Evolutionary conservation across 2,888 invertebrate species (phyloP).

Genomic region (Mimas tiliae): DNA sequence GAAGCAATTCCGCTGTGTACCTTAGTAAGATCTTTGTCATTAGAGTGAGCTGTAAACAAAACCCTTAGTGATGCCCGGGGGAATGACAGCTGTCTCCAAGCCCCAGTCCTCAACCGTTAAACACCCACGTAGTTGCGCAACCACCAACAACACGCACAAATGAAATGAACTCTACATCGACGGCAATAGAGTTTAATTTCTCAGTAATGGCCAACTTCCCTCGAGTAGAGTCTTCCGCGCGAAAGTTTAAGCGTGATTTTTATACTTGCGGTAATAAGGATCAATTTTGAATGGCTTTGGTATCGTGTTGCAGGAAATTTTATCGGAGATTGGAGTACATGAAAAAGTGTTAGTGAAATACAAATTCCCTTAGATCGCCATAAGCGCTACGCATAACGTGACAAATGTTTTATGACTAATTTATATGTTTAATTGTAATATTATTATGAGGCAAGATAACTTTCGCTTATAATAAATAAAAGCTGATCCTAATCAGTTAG

Average conservation of each 20-base stretch:
- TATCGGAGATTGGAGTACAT: slow-evolving; percentile 57
- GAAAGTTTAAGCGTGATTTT: slow-evolving; percentile 47
- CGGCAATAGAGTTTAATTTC: slow-evolving; percentile 32
- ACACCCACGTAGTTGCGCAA: slow-evolving; percentile 69
- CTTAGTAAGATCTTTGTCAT: slow-evolving; percentile 63
- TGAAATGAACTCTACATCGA: slow-evolving; percentile 43
- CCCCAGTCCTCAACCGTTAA: slow-evolving; percentile 72
- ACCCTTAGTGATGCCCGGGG: slow-evolving; percentile 70
- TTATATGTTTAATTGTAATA: no score
- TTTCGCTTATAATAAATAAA: no score
- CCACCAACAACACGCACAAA: slow-evolving; percentile 36
- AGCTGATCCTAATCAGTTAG: no score
- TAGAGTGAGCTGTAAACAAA: slow-evolving; percentile 78
- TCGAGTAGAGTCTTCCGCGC: slow-evolving; percentile 33
- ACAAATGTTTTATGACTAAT: no score
- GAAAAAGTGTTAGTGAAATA: slow-evolving; percentile 56
- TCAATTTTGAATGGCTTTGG: slow-evolving; percentile 39
- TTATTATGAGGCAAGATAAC: no score
- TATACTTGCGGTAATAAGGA: slow-evolving; percentile 41
- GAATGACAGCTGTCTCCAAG: slow-evolving; percentile 81
- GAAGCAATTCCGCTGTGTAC: slow-evolving; percentile 37
- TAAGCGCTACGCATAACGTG: slow-evolving; percentile 32
- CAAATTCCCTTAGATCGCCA: slow-evolving; percentile 43
- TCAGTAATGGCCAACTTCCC: slow-evolving; percentile 29
- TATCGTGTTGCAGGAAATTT: slow-evolving; percentile 62